Evolutionary conservation across 2,888 invertebrate genomes (phyloP), one percentile per base, ranked within the genome.

Genomic region (Automeris io): DNA sequence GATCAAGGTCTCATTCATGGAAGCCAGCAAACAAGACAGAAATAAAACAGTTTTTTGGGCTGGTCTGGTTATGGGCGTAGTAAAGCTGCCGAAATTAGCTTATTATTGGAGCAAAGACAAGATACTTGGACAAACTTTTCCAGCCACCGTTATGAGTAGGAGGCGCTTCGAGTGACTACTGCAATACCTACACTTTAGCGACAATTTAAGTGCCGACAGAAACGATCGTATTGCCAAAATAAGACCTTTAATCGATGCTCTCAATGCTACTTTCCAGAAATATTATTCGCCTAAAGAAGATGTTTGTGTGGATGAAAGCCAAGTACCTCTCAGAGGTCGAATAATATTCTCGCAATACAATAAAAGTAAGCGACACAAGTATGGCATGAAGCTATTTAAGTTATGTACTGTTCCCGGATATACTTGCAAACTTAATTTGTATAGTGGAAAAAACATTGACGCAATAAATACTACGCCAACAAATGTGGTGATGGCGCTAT

Each of bases 361-460:
- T 41, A 57, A 61, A 42, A 42, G 37, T 32, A 56, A 61, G 33
- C 32, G 49, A 13, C 48, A 51, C 29, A 49, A 48, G 29, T 52
- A 62, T 39, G 58, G 56, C 0, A 54, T 60, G 2, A 61, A 63
- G 38, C 24, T 45, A 6, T 64, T 69, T 37, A 68, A 70, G 52
- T 12, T 62, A 5, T 62, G 60, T 35, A 48, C 48, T 2, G 1
- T 43, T 21, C 60, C 61, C 3, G 62, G 62, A 4, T 66, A 66
- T 47, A 62, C 60, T 9, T 46, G 23, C 33, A 56, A 56, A 46
- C 11, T 62, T 12, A 21, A 47, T 18, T 16, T 62, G 18, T 67
- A 66, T 46, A 42, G 45, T 37, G 61, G 62, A 9, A 65, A 65
- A 55, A 46, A 54, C n/a, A 41, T 49, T 42, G 61, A 61, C 34